Evolutionary conservation across 2,888 invertebrate species (phyloP).

Genomic region (Sclerodermus sp.): DNA sequence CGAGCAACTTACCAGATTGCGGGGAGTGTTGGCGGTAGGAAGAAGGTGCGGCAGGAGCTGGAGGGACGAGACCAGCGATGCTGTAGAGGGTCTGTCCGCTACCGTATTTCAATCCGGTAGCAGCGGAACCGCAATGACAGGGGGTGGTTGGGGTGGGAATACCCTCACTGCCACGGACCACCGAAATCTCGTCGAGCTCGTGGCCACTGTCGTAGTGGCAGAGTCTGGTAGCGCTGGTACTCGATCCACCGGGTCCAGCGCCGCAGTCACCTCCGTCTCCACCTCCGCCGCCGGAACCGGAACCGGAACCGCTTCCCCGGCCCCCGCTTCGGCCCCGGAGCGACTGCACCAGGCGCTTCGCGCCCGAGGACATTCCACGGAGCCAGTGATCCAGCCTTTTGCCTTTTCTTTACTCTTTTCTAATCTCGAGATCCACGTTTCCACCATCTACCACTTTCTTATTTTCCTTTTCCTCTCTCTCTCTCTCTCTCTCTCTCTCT

Average conservation of each 20-base stretch:
- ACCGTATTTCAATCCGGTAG: conserved; percentile 50
- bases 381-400: conserved; percentile 54
- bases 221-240: conserved; percentile 52
- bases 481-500: no score
- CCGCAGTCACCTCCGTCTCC: conserved; percentile 40
- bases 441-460: background rate
- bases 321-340: conserved; percentile 54
- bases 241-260: conserved; percentile 43
- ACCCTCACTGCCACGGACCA: conserved; percentile 53
- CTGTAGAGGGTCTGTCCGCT: conserved; percentile 56
- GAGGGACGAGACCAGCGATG: conserved; percentile 52
- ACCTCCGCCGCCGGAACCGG: conserved; percentile 18
- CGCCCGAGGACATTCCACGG: conserved; percentile 57
- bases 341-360: conserved; percentile 58
- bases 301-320: no score
- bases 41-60: conserved; percentile 37
- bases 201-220: conserved; percentile 56
- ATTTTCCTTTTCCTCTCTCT: no score
- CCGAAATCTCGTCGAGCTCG: conserved; percentile 61
- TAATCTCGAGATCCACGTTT: background rate
- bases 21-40: no score
- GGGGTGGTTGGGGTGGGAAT: conserved; percentile 55
- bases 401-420: conserved; percentile 26
- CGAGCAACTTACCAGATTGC: no score
- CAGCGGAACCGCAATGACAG: conserved; percentile 48